Percentiles rank a stretch among this genome's conserved stretches.
These are phyloP conservation scores for Drosophila ercepeae DNA, from an alignment of 1,140 invertebrate genomes.

Conservation along the genomic window DNA sequence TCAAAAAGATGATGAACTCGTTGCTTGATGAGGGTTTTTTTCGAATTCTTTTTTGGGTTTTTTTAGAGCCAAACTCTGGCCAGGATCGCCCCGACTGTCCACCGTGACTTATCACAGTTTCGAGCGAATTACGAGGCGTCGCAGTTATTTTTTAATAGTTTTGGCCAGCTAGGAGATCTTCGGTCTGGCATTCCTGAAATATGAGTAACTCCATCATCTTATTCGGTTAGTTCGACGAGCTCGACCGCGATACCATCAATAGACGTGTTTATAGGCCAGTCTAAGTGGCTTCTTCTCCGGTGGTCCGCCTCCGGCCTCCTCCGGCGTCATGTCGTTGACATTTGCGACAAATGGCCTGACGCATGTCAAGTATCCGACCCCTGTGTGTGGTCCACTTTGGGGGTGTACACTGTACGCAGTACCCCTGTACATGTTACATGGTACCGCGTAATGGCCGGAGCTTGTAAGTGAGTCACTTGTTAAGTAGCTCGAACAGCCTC, in stretches of 20 bases:
- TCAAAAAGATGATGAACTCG: slow-evolving; percentile 83
- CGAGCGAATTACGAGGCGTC: slow-evolving; percentile 75
- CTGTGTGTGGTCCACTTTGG: slow-evolving; percentile 66
- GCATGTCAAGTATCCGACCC: slow-evolving; percentile 65
- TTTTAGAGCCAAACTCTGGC: slow-evolving; percentile 3
- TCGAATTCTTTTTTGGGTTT: not conserved
- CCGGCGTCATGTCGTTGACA: slow-evolving; percentile 78
- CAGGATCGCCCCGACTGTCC: slow-evolving; percentile 37
- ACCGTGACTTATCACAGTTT: slow-evolving; percentile 80
- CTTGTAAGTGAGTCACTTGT: slow-evolving; percentile 52
- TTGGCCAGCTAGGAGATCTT: slow-evolving; percentile 59
- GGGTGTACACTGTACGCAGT: slow-evolving; percentile 61
- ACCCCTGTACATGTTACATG: slow-evolving; percentile 25
- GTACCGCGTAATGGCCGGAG: slow-evolving; percentile 46
- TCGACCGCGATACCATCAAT: slow-evolving; percentile 66
- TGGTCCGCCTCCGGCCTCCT: slow-evolving; percentile 43
- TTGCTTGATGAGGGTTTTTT: slow-evolving; percentile 82
- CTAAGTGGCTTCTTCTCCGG: slow-evolving; percentile 22
- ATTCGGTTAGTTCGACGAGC: slow-evolving; percentile 52
- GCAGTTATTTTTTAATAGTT: slow-evolving; percentile 72
- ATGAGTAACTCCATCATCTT: slow-evolving; percentile 62
- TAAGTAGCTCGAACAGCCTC: slow-evolving; percentile 9
- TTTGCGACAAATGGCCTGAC: slow-evolving; percentile 76
- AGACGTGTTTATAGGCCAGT: slow-evolving; percentile 63
- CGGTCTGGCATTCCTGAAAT: slow-evolving; percentile 66